phyloP scores from a whole-genome alignment of 2,113 vertebrate genomes.

The Mirza zaza region DNA sequence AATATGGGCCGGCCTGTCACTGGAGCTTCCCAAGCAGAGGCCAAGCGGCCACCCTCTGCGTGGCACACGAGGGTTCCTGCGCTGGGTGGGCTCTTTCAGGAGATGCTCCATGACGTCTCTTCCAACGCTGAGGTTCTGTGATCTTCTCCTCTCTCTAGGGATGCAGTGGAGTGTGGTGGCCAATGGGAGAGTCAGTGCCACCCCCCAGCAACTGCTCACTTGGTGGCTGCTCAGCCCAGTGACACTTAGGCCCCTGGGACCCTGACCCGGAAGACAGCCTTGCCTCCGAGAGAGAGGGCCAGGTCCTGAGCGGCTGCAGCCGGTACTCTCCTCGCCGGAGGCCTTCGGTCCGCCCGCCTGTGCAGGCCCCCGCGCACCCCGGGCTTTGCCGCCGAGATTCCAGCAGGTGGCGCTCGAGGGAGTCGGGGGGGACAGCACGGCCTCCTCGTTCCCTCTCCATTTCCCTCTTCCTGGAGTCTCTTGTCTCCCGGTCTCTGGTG shows the following conservation, averaged over 20 bases:
- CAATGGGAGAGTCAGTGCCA: constrained; percentile 72
- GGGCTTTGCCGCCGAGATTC: constrained; percentile 20
- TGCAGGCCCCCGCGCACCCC: background rate
- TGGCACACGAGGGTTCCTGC: background rate
- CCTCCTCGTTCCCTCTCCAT: background rate
- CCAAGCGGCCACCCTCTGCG: background rate
- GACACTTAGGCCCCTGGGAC: constrained; percentile 67
- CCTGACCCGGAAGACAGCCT: constrained; percentile 70
- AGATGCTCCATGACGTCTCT: background rate
- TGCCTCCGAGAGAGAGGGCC: constrained; percentile 48
- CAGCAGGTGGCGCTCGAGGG: background rate
- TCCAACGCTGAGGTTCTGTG: constrained; percentile 62
- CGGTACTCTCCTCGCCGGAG: background rate
- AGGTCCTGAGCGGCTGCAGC: constrained; percentile 20
- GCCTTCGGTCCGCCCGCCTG: background rate
- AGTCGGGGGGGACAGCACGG: background rate
- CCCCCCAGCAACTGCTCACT: constrained; percentile 69
- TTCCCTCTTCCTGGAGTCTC: constrained; percentile 4
- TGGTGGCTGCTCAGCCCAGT: constrained; percentile 66
- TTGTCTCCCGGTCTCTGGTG: constrained; percentile 11
- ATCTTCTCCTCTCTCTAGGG: constrained; percentile 76
- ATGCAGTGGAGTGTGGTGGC: constrained; percentile 76
- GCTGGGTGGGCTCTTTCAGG: background rate
- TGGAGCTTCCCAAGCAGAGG: too few relatives aligned
- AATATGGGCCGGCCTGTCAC: background rate